These are phyloP conservation scores for Tinea trinotella DNA, from an alignment of 2,888 invertebrate species.

Conservation along the genomic window DNA sequence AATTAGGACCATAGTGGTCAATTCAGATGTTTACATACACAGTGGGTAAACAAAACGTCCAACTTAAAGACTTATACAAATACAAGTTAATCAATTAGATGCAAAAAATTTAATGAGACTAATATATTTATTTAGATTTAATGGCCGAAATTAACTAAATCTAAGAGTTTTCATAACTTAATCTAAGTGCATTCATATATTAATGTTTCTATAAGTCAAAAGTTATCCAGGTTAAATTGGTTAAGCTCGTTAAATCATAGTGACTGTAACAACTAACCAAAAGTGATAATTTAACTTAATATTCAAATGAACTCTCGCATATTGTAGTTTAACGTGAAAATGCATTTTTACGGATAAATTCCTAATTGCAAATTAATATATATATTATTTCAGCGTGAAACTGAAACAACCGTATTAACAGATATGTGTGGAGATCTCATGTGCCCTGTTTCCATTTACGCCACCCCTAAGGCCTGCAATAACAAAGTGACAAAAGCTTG, in stretches of 20 bases:
- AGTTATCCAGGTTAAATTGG: not conserved
- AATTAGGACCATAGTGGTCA: too few species aligned
- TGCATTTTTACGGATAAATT: conserved; percentile 13
- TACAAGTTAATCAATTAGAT: too few species aligned
- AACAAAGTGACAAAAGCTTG: conserved; percentile 12
- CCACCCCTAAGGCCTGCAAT: conserved; percentile 14
- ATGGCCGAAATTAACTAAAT: too few species aligned
- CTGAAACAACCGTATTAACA: conserved; percentile 17
- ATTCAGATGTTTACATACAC: too few species aligned
- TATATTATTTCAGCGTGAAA: conserved; percentile 15
- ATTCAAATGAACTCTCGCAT: not conserved
- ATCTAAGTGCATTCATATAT: too few species aligned
- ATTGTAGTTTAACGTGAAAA: conserved; percentile 6
- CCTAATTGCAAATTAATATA: conserved; percentile 15
- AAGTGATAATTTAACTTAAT: conserved; percentile 12
- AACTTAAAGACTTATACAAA: too few species aligned
- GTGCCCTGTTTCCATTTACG: conserved; percentile 1
- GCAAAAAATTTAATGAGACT: too few species aligned
- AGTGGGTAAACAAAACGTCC: too few species aligned
- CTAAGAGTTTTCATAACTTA: too few species aligned
- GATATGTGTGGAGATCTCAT: conserved; percentile 14
- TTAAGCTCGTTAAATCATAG: conserved; percentile 9
- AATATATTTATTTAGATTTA: too few species aligned
- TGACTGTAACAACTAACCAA: conserved; percentile 8
- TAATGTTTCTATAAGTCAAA: too few species aligned